These are phyloP conservation scores for Platypus cylindrus DNA, from an alignment of 2,888 invertebrate species.

Conservation along the genomic window DNA sequence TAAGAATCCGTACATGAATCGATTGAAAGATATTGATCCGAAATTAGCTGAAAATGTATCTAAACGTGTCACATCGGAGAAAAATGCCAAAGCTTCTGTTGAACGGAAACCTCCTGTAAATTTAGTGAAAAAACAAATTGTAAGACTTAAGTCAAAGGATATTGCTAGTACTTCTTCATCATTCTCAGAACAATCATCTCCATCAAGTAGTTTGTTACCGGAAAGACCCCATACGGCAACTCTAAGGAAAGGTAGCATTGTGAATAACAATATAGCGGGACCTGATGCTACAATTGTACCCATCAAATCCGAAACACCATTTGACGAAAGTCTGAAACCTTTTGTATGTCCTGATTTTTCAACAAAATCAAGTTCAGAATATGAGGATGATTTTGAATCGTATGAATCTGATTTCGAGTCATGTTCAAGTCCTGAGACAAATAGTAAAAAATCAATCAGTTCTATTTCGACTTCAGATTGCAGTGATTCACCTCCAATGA, in stretches of 20 bases:
- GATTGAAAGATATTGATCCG: constrained; percentile 19
- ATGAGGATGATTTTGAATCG: constrained; percentile 45
- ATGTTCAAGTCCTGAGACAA: too few species aligned
- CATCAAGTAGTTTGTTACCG: constrained; percentile 20
- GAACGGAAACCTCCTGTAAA: too few species aligned
- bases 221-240: constrained; percentile 34
- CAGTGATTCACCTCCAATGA: constrained; percentile 4
- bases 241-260: constrained; percentile 29
- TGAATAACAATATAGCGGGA: constrained; percentile 29
- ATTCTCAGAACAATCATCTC: constrained; percentile 13
- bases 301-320: constrained; percentile 6
- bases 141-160: too few species aligned
- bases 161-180: too few species aligned
- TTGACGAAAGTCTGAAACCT: constrained; percentile 4
- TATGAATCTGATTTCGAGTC: constrained; percentile 46
- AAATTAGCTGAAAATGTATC: too few species aligned
- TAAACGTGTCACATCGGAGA: too few species aligned
- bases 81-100: too few species aligned
- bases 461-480: constrained; percentile 4
- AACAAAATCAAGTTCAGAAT: constrained; percentile 23
- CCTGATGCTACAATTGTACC: constrained; percentile 23
- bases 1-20: constrained; percentile 28
- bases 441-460: too few species aligned
- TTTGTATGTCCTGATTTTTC: constrained; percentile 4
- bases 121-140: too few species aligned